Percentiles rank a stretch among this genome's conserved stretches.
Conservation (phyloP, 2,113 vertebrate genomes). For the Diphyllodes magnificus region DNA sequence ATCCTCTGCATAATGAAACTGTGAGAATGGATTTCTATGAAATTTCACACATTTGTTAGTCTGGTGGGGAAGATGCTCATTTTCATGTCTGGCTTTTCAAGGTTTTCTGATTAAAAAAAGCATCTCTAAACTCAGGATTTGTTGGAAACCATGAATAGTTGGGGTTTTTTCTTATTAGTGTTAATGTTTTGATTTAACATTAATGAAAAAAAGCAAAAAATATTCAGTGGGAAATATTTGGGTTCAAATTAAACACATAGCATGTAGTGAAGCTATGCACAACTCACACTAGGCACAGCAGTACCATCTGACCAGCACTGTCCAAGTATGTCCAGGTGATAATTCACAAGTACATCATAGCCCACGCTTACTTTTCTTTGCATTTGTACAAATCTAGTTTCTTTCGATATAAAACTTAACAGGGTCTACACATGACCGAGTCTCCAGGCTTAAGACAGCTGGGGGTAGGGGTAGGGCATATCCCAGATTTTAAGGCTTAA, state of each 20-base stretch:
- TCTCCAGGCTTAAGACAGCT: neutral
- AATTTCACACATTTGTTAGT: slow-evolving; percentile 61
- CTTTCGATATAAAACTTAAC: neutral
- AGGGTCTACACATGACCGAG: neutral
- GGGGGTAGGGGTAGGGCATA: rapidly evolving
- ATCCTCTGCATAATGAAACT: slow-evolving; percentile 59
- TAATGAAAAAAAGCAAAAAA: neutral
- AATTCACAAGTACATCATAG: neutral
- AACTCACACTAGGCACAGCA: neutral
- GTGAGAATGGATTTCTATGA: slow-evolving; percentile 55
- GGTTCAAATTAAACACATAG: neutral
- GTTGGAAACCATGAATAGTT: neutral
- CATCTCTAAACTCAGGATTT: neutral
- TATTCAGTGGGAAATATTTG: neutral
- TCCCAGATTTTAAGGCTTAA: neutral
- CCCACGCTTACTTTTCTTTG: neutral
- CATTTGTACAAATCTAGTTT: neutral
- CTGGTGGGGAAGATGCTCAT: slow-evolving; percentile 49
- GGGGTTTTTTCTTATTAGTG: neutral
- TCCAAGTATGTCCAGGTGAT: neutral
- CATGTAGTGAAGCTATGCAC: neutral
- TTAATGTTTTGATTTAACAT: neutral
- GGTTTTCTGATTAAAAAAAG: slow-evolving; percentile 8
- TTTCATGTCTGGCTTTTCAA: slow-evolving; percentile 41
- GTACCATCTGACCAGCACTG: neutral